Evolutionary conservation across 64 coral and sea anemone species (phyloP), one percentile per base, ranked within the genome.

Genomic region (Orbicella faveolata): DNA sequence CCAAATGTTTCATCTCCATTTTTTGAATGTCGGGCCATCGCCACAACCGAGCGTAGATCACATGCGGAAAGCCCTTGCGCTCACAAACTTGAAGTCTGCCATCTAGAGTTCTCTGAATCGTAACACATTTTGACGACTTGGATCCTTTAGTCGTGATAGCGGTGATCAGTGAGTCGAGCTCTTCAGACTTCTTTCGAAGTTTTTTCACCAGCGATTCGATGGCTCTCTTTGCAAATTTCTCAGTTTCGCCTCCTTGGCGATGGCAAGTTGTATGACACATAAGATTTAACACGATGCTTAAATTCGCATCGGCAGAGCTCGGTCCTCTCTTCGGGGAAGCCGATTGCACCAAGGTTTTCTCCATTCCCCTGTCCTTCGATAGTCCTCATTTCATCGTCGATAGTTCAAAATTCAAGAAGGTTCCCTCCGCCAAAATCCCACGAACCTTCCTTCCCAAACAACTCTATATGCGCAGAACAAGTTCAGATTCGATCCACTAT

Each of bases 231-330:
- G 96, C 96, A 83, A 98, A 98, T 87, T 92, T 98, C 89, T 98
- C 96, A 70, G 96, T 94, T 87, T 98, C 96, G 91, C 96, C 96
- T 87, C 96, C 96, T 92, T 98, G 96, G 34, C 96, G 93, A 87
- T 94, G 96, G 79, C 96, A 98, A 89, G 96, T 98, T 85, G 96
- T 98, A 92, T 98, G 96, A 88, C 96, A 98, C 96, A 98, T 94
- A 25, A 98, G 48, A 78, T 93, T 98, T 55, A 98, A 81, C 33
- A 98, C 96, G 78, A 98, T 98, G 80, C 96, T 98, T 61, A 98
- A 77, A 73, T 98, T 98, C 89, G 96, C 96, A 94, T 98, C 96
- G 77, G 96, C 94, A 76, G 96, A 94, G 34, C 89, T 92, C 13
- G 92, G 96, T 30, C 85, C 93, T 92, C 93, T 94, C 81, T 98